Conservation (phyloP, 2,113 vertebrate genomes). For the Chascanopsetta lugubris region DNA sequence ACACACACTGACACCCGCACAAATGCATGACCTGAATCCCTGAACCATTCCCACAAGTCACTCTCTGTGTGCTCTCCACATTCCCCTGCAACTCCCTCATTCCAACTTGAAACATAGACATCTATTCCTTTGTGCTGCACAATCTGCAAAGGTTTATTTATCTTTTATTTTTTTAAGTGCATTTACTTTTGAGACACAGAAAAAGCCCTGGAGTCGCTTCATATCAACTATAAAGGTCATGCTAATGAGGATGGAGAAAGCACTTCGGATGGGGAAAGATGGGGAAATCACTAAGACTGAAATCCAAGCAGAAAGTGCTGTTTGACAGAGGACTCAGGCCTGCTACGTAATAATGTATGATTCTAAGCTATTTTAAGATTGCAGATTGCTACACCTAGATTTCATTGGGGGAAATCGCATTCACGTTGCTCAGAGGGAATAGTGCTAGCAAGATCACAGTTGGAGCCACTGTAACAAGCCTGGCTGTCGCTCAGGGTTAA, state of each 20-base stretch:
- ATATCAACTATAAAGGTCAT: constrained; percentile 59
- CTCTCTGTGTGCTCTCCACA: constrained; percentile 8
- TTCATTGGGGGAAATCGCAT: constrained; percentile 68
- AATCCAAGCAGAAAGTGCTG: constrained; percentile 54
- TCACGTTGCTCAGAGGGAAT: constrained; percentile 53
- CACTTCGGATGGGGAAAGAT: constrained; percentile 32
- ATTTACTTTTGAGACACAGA: constrained; percentile 51
- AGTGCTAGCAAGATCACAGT: constrained; percentile 55
- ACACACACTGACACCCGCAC: constrained; percentile 26
- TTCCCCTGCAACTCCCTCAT: constrained; percentile 23
- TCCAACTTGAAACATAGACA: constrained; percentile 24
- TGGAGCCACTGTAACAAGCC: constrained; percentile 33
- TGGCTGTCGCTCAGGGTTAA: constrained; percentile 30
- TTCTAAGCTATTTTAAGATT: constrained; percentile 76
- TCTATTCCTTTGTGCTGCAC: constrained; percentile 29
- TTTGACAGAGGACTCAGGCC: constrained; percentile 57
- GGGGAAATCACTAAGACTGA: constrained; percentile 61
- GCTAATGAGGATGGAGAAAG: constrained; percentile 59
- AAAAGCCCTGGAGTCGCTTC: constrained; percentile 32
- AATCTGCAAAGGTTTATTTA: constrained; percentile 30
- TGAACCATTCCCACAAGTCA: not conserved
- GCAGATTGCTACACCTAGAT: constrained; percentile 57
- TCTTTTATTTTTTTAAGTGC: constrained; percentile 2
- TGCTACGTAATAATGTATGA: constrained; percentile 77
- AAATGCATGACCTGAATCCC: constrained; percentile 14